Percentiles rank a stretch among this genome's conserved stretches.
These are phyloP conservation scores for Drosophila merina DNA, from an alignment of 2,888 invertebrate species.

Conservation along the genomic window DNA sequence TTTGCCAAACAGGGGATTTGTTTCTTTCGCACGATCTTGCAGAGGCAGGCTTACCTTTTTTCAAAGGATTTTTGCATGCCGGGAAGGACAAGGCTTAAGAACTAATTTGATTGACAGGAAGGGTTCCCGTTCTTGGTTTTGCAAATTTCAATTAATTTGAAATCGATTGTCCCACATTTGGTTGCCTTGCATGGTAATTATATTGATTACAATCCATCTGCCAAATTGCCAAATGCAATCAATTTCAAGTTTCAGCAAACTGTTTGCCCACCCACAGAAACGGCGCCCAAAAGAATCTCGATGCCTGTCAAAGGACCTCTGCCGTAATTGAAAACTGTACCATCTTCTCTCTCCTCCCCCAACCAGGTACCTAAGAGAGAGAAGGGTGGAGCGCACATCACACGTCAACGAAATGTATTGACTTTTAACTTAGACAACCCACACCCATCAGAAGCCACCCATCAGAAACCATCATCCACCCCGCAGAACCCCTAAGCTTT, in stretches of 20 bases:
- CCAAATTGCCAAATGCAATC: conserved; percentile 45
- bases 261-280: conserved; percentile 6
- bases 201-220: conserved; percentile 43
- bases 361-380: too few species aligned
- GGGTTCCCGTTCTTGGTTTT: not conserved
- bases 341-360: conserved; percentile 40
- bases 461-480: not conserved
- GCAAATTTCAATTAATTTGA: conserved; percentile 21
- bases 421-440: conserved; percentile 67
- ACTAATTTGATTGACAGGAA: conserved; percentile 27
- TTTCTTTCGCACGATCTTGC: conserved; percentile 35
- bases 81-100: conserved; percentile 14
- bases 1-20: conserved; percentile 2
- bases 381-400: conserved; percentile 29
- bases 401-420: conserved; percentile 74
- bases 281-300: conserved; percentile 20
- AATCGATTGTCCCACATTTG: conserved; percentile 34
- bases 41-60: conserved; percentile 2
- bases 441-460: not conserved
- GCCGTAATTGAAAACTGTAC: conserved; percentile 76
- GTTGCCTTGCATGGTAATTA: conserved; percentile 22
- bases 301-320: conserved; percentile 65
- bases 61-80: conserved; percentile 33
- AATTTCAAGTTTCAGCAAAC: conserved; percentile 31
- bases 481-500: conserved; percentile 20